Base-by-base conservation (phyloP, 2,113 vertebrate species). In the Boleophthalmus pectinirostris region DNA sequence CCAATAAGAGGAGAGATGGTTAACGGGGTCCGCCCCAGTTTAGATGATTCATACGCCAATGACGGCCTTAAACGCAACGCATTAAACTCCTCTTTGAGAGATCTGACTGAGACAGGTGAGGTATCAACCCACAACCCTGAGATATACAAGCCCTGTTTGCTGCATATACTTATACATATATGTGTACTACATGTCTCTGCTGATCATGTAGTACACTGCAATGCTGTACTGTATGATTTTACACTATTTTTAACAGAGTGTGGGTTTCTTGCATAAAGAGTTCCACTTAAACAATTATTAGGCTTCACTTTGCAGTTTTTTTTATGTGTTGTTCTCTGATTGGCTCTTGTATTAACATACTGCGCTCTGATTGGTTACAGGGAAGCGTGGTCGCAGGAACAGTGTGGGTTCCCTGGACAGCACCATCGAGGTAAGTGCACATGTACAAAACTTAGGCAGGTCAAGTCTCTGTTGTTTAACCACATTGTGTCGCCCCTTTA, bases 401-500 rank as follows among this genome's bases (percentile, higher is more conserved):
- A 97, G 96, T 93, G 95, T 96, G 90, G 96, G 96, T 94, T 97
- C 96, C 88, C 90, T 97, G 94, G 96, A 97, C 94, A 97, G 96
- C 94, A 97, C 96, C 87, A 97, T 97, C 85, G 96, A 97, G 96
- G 96, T 97, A 96, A 97, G 96, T 96, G 78, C 76, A 23, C 66
- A 14, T 56, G 87, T 72, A 3, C 83, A 58, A 14, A 58, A 25
- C 21, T 58, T 9, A n/a, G 23, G 23, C 14, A 21, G 23, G 6
- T 25, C 13, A 15, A 5, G 23, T 25, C 23, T 1, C 14, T 25
- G 56, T 58, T 58, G 23, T n/a, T 25, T 58, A 15, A 58, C 21
- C 3, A 25, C 12, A 4, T 38, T 35, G 24, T 63, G 18, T 63
- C 15, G 13, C 35, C 38, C 29, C 16, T 35, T 11, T 35, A 63